Percentiles rank a stretch among this genome's conserved stretches.
Conservation (phyloP, 2,888 invertebrate species). For the Microdon myrmicae region DNA sequence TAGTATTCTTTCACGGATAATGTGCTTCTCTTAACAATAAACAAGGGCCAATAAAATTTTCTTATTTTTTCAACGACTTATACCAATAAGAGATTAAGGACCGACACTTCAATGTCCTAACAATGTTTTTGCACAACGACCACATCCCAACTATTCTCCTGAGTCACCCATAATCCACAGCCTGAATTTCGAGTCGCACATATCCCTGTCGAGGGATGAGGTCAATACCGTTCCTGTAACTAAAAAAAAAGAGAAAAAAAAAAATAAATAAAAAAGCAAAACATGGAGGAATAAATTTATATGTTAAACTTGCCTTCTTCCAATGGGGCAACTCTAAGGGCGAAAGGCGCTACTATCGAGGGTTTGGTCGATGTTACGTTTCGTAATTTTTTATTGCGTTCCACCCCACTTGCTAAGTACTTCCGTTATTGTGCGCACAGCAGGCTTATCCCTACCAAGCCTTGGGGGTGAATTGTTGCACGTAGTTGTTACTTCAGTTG, state of each 20-base stretch:
- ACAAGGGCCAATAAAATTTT: constrained; percentile 15
- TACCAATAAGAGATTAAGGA: constrained; percentile 50
- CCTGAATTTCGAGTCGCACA: constrained; percentile 20
- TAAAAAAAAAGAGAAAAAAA: too few relatives aligned
- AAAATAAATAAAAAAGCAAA: constrained; percentile 30
- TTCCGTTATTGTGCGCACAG: constrained; percentile 46
- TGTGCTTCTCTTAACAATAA: constrained; percentile 17
- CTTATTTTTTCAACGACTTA: constrained; percentile 35
- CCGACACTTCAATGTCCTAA: constrained; percentile 40
- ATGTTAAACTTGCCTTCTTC: constrained; percentile 34
- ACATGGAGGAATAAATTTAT: constrained; percentile 44
- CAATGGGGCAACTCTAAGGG: neutral
- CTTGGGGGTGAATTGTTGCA: constrained; percentile 4
- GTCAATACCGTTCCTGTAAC: constrained; percentile 23
- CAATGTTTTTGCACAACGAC: too few relatives aligned
- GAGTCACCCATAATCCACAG: constrained; percentile 25
- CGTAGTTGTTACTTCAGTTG: constrained; percentile 32
- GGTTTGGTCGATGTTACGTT: constrained; percentile 36
- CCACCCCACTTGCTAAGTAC: constrained; percentile 52
- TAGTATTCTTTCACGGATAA: constrained; percentile 47
- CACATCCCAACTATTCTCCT: constrained; percentile 14
- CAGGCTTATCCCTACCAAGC: constrained; percentile 25
- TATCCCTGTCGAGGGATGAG: constrained; percentile 8
- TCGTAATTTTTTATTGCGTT: constrained; percentile 51
- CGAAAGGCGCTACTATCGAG: constrained; percentile 1